Evolutionary conservation across 2,888 invertebrate genomes (phyloP), one percentile per base, ranked within the genome.

Genomic region (Eupithecia insigniata): DNA sequence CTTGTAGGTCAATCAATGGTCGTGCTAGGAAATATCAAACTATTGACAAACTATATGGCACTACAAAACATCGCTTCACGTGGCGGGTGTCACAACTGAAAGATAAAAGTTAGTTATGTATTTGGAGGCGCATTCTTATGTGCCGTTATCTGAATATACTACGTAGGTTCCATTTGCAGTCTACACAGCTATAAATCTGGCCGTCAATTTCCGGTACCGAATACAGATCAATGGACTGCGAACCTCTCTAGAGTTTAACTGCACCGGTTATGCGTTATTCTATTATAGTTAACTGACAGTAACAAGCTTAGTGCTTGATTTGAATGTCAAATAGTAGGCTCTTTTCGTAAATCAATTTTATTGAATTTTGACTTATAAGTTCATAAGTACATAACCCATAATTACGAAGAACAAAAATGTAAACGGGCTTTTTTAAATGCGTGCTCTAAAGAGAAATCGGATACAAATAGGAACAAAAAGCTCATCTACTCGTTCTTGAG

Each of bases 171-270:
- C 55, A 34, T 46, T 46, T 32, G 51, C n/a, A 51, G 46, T 32
- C 26, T 64, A 64, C 70, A 67, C 68, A 70, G 69, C 74, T 67
- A 76, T 77, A 77, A 78, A 77, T 77, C 73, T 67, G 62, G 73
- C 62, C 68, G 71, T 76, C 65, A 61, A 76, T 78, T 76, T 77
- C 72, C 74, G 72, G 39, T 36, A 30, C 55, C 60, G 66, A 69
- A 73, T 72, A 51, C 71, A 66, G 73, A 72, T 75, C 74, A 72
- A 73, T 71, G 36, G 64, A 43, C 65, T 71, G 28, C 34, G 34
- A 70, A 67, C 70, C 67, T 70, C 60, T 22, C 36, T 39, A 43
- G 55, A 67, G 60, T 78, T 67, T 58, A 34, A 60, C 32, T 46
- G 14, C 32, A 16, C 18, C 28, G 26, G 66, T 66, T 68, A 66